Percentiles rank a stretch among this genome's conserved stretches.
These are phyloP conservation scores for Elaeidobius kamerunicus DNA, from an alignment of 2,888 invertebrate genomes.

Conservation along the genomic window DNA sequence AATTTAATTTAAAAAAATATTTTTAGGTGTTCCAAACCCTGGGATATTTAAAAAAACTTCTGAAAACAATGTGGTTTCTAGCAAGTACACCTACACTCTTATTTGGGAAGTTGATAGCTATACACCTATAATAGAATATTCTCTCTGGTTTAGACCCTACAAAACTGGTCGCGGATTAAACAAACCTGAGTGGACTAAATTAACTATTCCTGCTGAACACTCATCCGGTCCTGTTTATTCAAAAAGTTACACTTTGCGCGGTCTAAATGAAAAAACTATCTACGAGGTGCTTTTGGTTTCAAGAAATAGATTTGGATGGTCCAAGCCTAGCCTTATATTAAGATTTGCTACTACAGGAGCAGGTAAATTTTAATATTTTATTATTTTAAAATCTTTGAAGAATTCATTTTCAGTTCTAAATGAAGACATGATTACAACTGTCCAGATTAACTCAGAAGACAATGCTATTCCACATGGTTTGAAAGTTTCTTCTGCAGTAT, in stretches of 20 bases:
- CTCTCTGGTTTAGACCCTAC: conserved; percentile 59
- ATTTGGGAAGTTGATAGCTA: conserved; percentile 86
- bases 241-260: conserved; percentile 70
- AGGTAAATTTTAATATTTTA: conserved; percentile 52
- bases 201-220: conserved; percentile 67
- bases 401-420: too few relatives aligned
- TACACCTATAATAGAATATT: conserved; percentile 71
- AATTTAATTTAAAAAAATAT: not conserved
- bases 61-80: conserved; percentile 48
- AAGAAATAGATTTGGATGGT: conserved; percentile 83
- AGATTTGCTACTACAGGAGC: conserved; percentile 75
- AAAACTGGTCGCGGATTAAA: conserved; percentile 50
- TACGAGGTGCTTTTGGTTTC: conserved; percentile 79
- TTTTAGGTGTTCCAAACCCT: conserved; percentile 63
- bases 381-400: too few relatives aligned
- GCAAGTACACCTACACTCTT: conserved; percentile 62
- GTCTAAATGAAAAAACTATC: conserved; percentile 67
- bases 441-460: too few relatives aligned
- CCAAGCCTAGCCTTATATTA: conserved; percentile 69
- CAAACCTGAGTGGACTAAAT: conserved; percentile 61
- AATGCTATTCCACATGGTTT: too few relatives aligned
- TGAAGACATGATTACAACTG: too few relatives aligned
- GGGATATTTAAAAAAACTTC: conserved; percentile 62
- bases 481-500: too few relatives aligned
- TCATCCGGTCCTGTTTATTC: conserved; percentile 71